These are phyloP conservation scores for Melinopterus prodromus DNA, from an alignment of 2,888 invertebrate species.

Conservation along the genomic window DNA sequence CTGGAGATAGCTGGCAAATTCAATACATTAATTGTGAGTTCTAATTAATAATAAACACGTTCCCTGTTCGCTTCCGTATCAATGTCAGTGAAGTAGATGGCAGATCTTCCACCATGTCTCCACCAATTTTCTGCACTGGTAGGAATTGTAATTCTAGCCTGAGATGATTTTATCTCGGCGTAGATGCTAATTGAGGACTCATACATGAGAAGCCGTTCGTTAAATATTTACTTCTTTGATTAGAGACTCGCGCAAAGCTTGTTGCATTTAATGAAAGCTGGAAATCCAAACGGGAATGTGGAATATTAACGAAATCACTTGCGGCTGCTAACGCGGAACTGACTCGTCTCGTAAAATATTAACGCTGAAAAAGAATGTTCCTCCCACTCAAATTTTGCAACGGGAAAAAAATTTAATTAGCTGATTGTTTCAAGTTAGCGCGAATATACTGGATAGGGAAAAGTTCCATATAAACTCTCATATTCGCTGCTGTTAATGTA, in stretches of 20 bases:
- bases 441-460: neutral
- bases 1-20: neutral
- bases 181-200: neutral
- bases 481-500: neutral
- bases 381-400: neutral
- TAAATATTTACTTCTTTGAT: slow-evolving; percentile 4
- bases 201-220: neutral
- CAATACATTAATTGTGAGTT: neutral
- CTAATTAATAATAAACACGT: neutral
- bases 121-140: neutral
- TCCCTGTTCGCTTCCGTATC: neutral
- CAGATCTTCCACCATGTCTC: neutral
- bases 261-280: neutral
- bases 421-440: neutral
- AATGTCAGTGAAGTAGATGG: neutral
- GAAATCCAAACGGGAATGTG: neutral
- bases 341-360: neutral
- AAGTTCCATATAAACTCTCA: neutral
- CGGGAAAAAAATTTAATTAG: neutral
- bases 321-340: too few relatives aligned
- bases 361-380: neutral
- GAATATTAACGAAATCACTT: too few relatives aligned
- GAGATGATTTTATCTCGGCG: neutral
- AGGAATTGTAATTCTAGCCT: neutral
- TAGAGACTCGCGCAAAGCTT: neutral